Conservation (phyloP, 2,888 invertebrate species). For the Lepidochrysops patricia region DNA sequence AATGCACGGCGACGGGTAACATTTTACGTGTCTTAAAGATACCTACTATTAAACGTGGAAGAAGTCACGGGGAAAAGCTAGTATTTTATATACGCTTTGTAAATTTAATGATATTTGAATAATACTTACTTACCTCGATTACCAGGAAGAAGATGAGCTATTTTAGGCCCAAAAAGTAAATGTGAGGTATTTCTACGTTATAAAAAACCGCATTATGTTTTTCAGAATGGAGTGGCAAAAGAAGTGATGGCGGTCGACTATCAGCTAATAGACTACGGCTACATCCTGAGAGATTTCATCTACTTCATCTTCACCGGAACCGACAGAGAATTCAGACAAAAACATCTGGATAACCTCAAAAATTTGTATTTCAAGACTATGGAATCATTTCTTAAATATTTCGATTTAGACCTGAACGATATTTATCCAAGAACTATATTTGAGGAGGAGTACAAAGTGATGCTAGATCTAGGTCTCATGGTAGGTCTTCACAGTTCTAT, state of each 20-base stretch:
- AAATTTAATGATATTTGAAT: no score
- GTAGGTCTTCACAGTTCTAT: conserved; percentile 29
- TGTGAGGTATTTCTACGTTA: no score
- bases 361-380: conserved; percentile 36
- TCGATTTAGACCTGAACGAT: conserved; percentile 31
- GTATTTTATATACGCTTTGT: no score
- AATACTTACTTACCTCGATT: no score
- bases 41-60: no score
- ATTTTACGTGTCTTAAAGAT: no score
- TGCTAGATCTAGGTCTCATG: conserved; percentile 39
- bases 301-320: conserved; percentile 37
- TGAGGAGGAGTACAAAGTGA: conserved; percentile 33
- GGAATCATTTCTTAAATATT: conserved; percentile 32
- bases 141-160: no score
- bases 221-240: conserved; percentile 29
- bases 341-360: conserved; percentile 34
- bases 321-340: conserved; percentile 35
- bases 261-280: conserved; percentile 36
- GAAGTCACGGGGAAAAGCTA: no score
- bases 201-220: no score
- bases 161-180: no score
- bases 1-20: no score
- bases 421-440: conserved; percentile 35
- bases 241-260: conserved; percentile 38
- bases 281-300: conserved; percentile 37